phyloP scores from a whole-genome alignment of 2,888 invertebrate genomes.

The Blastobasis lacticolella region DNA sequence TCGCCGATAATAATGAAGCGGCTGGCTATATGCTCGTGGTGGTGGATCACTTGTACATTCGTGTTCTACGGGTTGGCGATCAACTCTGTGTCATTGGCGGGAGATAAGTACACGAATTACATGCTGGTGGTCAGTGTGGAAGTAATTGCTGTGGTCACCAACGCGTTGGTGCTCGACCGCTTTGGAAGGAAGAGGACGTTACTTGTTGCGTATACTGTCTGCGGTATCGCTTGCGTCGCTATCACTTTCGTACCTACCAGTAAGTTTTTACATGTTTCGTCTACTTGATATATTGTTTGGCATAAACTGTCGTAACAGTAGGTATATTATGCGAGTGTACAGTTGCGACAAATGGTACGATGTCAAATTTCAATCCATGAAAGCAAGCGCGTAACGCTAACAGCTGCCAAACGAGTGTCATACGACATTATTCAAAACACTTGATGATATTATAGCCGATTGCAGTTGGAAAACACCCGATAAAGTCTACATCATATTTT shows the following conservation, averaged over 20 bases:
- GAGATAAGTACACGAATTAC: conserved; percentile 86
- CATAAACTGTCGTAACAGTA: too few relatives aligned
- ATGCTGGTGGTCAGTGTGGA: conserved; percentile 80
- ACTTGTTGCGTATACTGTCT: conserved; percentile 73
- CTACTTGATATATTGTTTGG: too few relatives aligned
- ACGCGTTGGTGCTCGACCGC: conserved; percentile 77
- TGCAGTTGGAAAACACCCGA: too few relatives aligned
- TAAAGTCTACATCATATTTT: too few relatives aligned
- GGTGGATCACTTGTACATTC: conserved; percentile 87
- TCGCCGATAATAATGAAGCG: conserved; percentile 59
- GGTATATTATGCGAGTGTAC: too few relatives aligned
- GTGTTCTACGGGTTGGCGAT: conserved; percentile 87
- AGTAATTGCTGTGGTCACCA: conserved; percentile 80
- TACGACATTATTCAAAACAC: too few relatives aligned
- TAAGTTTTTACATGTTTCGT: conserved; percentile 34
- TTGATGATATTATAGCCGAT: too few relatives aligned
- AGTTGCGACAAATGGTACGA: conserved; percentile 14
- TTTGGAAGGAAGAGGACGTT: conserved; percentile 78
- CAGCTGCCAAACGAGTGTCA: too few relatives aligned
- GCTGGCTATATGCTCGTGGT: conserved; percentile 65
- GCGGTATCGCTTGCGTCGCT: conserved; percentile 66
- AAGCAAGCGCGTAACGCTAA: too few relatives aligned
- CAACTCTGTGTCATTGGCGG: conserved; percentile 83
- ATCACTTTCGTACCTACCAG: conserved; percentile 68
- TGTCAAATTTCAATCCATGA: too few relatives aligned